Evolutionary conservation across 2,888 invertebrate species (phyloP).

Genomic region (Phoenoteleia sp.): DNA sequence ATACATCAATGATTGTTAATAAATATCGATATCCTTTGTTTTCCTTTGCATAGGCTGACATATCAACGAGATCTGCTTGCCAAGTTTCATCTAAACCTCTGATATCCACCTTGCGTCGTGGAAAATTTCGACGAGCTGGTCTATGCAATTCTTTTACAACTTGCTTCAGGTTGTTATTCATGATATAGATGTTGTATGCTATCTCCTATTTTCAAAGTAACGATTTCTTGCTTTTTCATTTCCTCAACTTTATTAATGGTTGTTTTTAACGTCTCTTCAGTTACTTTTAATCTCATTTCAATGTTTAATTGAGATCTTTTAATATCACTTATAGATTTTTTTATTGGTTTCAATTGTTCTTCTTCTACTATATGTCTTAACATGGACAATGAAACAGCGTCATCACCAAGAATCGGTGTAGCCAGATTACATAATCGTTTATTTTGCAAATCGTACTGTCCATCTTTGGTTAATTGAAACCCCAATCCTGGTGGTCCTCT

Average conservation of each 20-base stretch:
- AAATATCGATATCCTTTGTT: conserved; percentile 80
- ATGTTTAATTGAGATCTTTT: neutral
- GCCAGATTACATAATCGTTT: conserved; percentile 16
- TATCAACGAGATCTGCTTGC: conserved; percentile 66
- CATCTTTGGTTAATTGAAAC: conserved; percentile 13
- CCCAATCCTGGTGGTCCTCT: conserved; percentile 11
- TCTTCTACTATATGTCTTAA: neutral
- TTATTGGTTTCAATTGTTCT: neutral
- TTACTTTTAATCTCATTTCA: neutral
- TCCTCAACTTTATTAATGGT: neutral
- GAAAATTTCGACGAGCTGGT: too few relatives aligned
- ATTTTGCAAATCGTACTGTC: conserved; percentile 16
- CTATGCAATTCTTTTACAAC: conserved; percentile 83
- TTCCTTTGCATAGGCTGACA: conserved; percentile 41
- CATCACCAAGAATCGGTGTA: neutral
- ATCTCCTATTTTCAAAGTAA: neutral
- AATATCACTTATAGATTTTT: neutral
- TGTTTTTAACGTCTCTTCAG: neutral
- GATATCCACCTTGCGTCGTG: conserved; percentile 79
- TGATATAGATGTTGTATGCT: conserved; percentile 64
- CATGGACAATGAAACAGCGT: conserved; percentile 1
- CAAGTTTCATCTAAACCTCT: conserved; percentile 79
- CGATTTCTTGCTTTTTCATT: too few relatives aligned
- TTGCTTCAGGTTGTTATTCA: conserved; percentile 15
- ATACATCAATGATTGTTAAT: too few relatives aligned